Evolutionary conservation across 2,888 invertebrate genomes (phyloP), one percentile per base, ranked within the genome.

Genomic region (Rambutsinella grinnellia): DNA sequence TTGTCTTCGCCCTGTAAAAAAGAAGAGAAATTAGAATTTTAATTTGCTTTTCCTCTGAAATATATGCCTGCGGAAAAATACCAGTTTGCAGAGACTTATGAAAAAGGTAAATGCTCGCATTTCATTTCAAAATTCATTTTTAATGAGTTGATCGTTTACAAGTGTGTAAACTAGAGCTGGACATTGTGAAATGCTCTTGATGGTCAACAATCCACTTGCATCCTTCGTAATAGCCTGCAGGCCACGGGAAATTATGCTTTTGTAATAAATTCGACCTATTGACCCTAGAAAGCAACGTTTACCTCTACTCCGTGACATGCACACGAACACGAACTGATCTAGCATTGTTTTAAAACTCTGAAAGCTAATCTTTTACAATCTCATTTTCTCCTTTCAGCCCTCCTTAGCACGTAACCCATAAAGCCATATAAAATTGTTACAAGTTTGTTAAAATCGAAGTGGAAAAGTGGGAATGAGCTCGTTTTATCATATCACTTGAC

Each of bases 1-100:
- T 94, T 96, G 88, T 97, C 96, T 89, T 97, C 97, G 78, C 96
- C 96, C 96, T 96, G 89, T 36, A 87, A 54, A 21, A 36, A 49
- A 53, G 57, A 23, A 28, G 46, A 49, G 17, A 44, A 21, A 19
- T n/a, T 10, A 44, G 26, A 46, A 60, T 36, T 36, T 36, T 36
- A 36, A 36, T 36, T 36, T 13, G 36, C 36, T 36, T 36, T 36
- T 36, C 13, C 13, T 36, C 36, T 36, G 5, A 36, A 5, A 36
- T 36, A 5, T 36, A 5, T 36, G 36, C 36, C 36, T 8, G 36
- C 5, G 36, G 36, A 13, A 8, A 36, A 8, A 36, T 36, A 36
- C n/a, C n/a, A n/a, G n/a, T n/a, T 36, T 36, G 13, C 36, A 13
- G 36, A 36, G 36, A 13, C 5, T 5, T 8, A 36, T 36, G 36